Evolutionary conservation across 2,888 invertebrate species (phyloP).

Genomic region (Phlogophora meticulosa): DNA sequence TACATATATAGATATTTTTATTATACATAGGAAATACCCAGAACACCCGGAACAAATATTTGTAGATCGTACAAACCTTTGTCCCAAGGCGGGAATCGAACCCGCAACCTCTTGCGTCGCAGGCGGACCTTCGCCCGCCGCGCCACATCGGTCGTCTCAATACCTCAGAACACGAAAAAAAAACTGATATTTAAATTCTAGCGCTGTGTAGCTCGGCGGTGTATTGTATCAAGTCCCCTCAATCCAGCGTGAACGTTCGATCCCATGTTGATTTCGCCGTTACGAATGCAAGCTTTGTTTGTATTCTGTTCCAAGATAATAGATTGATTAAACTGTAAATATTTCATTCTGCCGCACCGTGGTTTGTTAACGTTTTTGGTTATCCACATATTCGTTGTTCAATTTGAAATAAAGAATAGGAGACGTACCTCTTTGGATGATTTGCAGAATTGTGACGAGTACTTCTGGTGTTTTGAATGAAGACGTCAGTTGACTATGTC

Average conservation of each 20-base stretch:
- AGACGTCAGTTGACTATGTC: not conserved
- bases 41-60: too few species aligned
- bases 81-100: too few species aligned
- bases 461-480: not conserved
- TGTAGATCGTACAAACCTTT: too few species aligned
- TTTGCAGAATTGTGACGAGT: not conserved
- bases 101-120: too few species aligned
- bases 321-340: conserved; percentile 78
- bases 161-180: conserved; percentile 1
- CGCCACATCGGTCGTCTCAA: too few species aligned
- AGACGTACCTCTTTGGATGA: conserved; percentile 19
- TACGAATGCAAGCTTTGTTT: conserved; percentile 69
- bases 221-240: conserved; percentile 15
- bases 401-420: conserved; percentile 31
- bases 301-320: conserved; percentile 72
- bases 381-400: conserved; percentile 26
- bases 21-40: too few species aligned
- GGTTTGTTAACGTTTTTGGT: conserved; percentile 50
- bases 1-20: too few species aligned
- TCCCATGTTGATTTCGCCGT: conserved; percentile 66
- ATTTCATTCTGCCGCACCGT: conserved; percentile 62
- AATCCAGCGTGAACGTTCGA: conserved; percentile 29
- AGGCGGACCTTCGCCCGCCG: too few species aligned
- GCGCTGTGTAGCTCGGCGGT: not conserved
- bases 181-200: not conserved